Base-by-base conservation (phyloP, 2,113 vertebrate species). In the Paradoxurus hermaphroditus region DNA sequence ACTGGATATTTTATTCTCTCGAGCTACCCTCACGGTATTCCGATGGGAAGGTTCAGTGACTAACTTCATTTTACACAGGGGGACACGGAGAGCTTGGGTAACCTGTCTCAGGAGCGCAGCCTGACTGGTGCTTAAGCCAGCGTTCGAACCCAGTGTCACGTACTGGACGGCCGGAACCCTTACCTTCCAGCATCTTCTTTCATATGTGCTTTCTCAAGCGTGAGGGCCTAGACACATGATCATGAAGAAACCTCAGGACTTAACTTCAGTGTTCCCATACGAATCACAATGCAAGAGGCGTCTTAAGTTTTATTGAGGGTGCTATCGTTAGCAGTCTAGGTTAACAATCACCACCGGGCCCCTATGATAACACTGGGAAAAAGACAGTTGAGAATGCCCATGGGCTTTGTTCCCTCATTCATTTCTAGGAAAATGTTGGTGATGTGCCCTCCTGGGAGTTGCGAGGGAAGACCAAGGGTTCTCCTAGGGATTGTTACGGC, bases 381-480 rank as follows among this genome's bases (percentile, higher is more conserved):
- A 97, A 41, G 21, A 77, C 0, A 77, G 73, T 27, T 18, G 7
- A 31, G 62, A 49, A 70, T 16, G 34, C 46, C 78, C 53, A 23
- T 4, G 31, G 46, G 36, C 59, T 97, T 88, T 56, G 75, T 88
- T 72, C 27, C 79, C n/a, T 85, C 75, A 83, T 84, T 93, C 59
- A 70, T 59, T 96, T 97, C 79, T 73, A 95, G 79, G 65, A 97
- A 97, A 97, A 81, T 62, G 68, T 65, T 96, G 63, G n/a, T 63
- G 21, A 86, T 83, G 36, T 97, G 56, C 53, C 41, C 77, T 90
- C 72, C 63, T 62, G 51, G 36, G 70, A 59, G 11, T 15, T 65
- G 8, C 39, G 15, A 56, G 6, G 59, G 29, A 86, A 67, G 59
- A 83, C n/a, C 27, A 23, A 7, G 4, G 31, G 3, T 84, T 89